Evolutionary conservation across 1,140 invertebrate genomes (phyloP).

Genomic region (Hyposmocoma kahamanoa): DNA sequence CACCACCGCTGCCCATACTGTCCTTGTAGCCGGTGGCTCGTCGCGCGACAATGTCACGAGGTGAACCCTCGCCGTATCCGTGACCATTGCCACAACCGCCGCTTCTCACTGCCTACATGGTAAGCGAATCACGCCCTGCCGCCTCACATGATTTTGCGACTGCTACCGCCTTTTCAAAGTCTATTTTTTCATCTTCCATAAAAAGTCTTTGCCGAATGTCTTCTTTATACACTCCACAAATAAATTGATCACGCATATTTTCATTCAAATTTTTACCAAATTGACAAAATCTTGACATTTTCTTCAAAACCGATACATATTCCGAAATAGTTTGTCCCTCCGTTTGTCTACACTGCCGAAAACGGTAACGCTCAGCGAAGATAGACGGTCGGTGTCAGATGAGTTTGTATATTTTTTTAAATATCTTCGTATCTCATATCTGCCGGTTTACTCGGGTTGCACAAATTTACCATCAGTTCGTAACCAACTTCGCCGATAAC

Average conservation of each 20-base stretch:
- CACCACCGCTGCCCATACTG: neutral
- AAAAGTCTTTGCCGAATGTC: constrained; percentile 1
- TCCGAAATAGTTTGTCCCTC: constrained; percentile 1
- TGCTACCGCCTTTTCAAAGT: constrained; percentile 3
- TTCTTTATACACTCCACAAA: constrained; percentile 6
- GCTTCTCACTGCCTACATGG: neutral
- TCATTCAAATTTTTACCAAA: constrained; percentile 1
- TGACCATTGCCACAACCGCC: neutral
- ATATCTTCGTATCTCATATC: neutral
- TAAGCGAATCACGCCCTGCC: constrained; percentile 3
- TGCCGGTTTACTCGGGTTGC: neutral
- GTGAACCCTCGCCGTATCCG: neutral
- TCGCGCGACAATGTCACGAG: neutral
- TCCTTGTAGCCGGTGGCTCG: neutral
- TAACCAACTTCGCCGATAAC: neutral
- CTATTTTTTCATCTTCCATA: neutral
- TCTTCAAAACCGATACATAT: constrained; percentile 3
- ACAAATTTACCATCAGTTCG: neutral
- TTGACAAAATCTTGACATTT: constrained; percentile 1
- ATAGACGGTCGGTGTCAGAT: neutral
- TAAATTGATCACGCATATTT: constrained; percentile 7
- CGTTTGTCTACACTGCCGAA: neutral
- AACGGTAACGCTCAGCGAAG: too few species aligned
- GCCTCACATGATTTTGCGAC: constrained; percentile 1
- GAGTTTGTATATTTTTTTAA: neutral